phyloP scores from a whole-genome alignment of 2,113 vertebrate genomes.

The Ameiurus melas region DNA sequence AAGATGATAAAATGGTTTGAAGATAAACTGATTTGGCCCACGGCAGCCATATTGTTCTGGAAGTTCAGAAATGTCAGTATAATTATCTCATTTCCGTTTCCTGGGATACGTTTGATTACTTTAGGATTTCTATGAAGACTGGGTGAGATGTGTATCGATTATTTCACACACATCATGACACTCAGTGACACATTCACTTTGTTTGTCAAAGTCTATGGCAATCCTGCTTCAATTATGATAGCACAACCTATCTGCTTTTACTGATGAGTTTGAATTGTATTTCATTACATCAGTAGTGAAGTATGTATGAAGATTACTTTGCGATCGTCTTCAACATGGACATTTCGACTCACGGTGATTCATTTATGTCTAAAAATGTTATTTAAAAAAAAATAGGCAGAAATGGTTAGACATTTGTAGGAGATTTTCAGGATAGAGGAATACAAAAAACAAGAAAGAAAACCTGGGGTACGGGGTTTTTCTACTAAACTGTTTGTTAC shows the following conservation, averaged over 20 bases:
- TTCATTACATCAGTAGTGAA: neutral
- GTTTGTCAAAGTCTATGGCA: neutral
- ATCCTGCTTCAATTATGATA: neutral
- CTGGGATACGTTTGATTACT: neutral
- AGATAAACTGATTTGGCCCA: neutral
- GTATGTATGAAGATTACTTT: neutral
- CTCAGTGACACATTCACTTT: no score
- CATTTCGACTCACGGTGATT: no score
- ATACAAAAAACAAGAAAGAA: no score
- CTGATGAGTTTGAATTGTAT: neutral
- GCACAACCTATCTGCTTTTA: neutral
- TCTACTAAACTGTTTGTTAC: no score
- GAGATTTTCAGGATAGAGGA: no score
- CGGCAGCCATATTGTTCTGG: neutral
- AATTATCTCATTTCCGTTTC: neutral
- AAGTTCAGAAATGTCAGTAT: neutral
- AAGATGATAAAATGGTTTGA: neutral
- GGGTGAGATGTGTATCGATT: neutral
- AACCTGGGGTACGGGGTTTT: no score
- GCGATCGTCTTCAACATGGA: no score
- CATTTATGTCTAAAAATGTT: no score
- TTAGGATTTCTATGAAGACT: neutral
- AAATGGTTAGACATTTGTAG: no score
- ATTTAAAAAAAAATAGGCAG: no score
- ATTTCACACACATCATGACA: neutral